These are phyloP conservation scores for Steinernema hermaphroditum DNA, from an alignment of 2,888 invertebrate genomes.

Conservation along the genomic window DNA sequence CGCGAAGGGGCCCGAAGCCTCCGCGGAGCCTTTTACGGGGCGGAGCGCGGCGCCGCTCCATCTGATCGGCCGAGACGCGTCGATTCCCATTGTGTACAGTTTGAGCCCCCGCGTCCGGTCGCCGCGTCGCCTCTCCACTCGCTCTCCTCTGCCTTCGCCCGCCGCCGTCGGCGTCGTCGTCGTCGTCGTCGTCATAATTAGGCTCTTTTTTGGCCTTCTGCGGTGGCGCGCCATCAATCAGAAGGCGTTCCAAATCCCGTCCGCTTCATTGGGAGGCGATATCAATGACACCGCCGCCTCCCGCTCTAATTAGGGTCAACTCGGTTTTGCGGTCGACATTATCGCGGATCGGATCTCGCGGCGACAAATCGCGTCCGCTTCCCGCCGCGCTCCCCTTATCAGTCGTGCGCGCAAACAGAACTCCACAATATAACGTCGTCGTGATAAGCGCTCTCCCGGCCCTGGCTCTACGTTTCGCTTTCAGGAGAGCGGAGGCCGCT, in stretches of 20 bases:
- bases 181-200: conserved; percentile 13
- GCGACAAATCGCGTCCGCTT: neutral
- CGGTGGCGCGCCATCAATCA: conserved; percentile 16
- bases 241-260: conserved; percentile 10
- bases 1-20: neutral
- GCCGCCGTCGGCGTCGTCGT: no score
- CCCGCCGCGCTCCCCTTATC: neutral
- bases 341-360: conserved; percentile 18
- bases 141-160: no score
- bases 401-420: conserved; percentile 16
- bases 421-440: neutral
- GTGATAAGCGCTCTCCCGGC: neutral
- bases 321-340: conserved; percentile 11
- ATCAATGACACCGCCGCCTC: conserved; percentile 3
- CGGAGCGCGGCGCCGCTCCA: neutral
- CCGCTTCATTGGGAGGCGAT: neutral
- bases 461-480: conserved; percentile 3
- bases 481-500: conserved; percentile 24
- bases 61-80: neutral
- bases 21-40: conserved; percentile 20
- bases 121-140: no score
- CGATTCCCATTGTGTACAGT: conserved; percentile 23
- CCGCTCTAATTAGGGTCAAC: conserved; percentile 21
- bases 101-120: no score
- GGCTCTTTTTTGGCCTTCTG: conserved; percentile 5